Percentiles rank a stretch among this genome's conserved stretches.
These are phyloP conservation scores for Sigmodon hispidus DNA, from an alignment of 2,113 vertebrate genomes.

Conservation along the genomic window DNA sequence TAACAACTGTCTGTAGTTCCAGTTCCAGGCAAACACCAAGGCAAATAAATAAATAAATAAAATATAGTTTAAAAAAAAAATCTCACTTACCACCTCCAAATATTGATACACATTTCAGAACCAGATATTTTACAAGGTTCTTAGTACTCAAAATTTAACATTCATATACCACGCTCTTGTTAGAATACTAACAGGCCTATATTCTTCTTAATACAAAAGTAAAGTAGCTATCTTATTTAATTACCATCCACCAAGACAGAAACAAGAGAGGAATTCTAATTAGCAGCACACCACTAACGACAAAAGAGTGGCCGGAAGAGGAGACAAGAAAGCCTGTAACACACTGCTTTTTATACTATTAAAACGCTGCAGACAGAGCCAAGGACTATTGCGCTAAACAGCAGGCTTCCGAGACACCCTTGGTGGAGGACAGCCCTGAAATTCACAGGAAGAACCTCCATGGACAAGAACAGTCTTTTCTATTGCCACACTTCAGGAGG, in stretches of 20 bases:
- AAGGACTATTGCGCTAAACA: not conserved
- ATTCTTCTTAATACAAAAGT: not conserved
- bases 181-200: not conserved
- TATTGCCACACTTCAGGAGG: not conserved
- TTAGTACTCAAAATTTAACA: conserved; percentile 8
- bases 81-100: not conserved
- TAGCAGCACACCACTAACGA: not conserved
- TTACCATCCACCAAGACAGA: not conserved
- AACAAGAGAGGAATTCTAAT: not conserved
- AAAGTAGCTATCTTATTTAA: conserved; percentile 36
- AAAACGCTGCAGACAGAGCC: not conserved
- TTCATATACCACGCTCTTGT: not conserved
- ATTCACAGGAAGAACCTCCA: not conserved
- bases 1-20: too few relatives aligned
- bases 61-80: too few relatives aligned
- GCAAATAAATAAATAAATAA: too few relatives aligned
- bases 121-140: conserved; percentile 18
- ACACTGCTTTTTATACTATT: not conserved
- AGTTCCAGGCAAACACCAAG: too few relatives aligned
- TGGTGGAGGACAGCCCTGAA: not conserved
- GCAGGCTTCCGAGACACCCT: not conserved
- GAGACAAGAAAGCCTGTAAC: not conserved
- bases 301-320: not conserved
- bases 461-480: not conserved
- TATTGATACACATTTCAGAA: not conserved